phyloP scores from a whole-genome alignment of 2,113 vertebrate genomes.

The Hiodon tergisus region DNA sequence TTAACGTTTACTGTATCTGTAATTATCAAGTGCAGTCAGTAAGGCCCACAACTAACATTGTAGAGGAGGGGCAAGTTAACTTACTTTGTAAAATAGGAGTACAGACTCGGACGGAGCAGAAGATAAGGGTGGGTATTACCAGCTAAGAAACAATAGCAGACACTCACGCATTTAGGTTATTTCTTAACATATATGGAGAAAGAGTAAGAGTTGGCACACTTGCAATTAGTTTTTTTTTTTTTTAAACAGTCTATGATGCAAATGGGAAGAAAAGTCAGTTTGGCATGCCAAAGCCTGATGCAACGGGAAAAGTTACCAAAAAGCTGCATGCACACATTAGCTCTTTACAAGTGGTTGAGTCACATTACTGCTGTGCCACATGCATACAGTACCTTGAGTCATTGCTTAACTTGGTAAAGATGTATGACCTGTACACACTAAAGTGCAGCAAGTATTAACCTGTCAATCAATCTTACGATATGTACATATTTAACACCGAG shows the following conservation, averaged over 20 bases:
- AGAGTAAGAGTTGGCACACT: too few species aligned
- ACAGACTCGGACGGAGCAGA: too few species aligned
- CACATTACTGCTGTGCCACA: neutral
- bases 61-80: too few species aligned
- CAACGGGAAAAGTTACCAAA: neutral
- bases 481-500: neutral
- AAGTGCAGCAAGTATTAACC: neutral
- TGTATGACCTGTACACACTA: neutral
- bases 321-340: neutral
- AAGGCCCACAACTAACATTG: too few species aligned
- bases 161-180: too few species aligned
- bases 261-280: neutral
- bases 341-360: neutral
- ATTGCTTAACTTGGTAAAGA: neutral
- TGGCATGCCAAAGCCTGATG: constrained; percentile 6
- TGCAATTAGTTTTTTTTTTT: too few species aligned
- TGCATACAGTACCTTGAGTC: neutral
- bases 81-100: too few species aligned
- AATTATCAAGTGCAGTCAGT: too few species aligned
- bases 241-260: neutral
- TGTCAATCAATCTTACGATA: neutral
- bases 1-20: too few species aligned
- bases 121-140: too few species aligned
- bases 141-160: too few species aligned
- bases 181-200: too few species aligned